Percentiles rank a stretch among this genome's conserved stretches.
Evolutionary conservation across 2,113 vertebrate genomes (phyloP).

Genomic region (Thunnus maccoyii): DNA sequence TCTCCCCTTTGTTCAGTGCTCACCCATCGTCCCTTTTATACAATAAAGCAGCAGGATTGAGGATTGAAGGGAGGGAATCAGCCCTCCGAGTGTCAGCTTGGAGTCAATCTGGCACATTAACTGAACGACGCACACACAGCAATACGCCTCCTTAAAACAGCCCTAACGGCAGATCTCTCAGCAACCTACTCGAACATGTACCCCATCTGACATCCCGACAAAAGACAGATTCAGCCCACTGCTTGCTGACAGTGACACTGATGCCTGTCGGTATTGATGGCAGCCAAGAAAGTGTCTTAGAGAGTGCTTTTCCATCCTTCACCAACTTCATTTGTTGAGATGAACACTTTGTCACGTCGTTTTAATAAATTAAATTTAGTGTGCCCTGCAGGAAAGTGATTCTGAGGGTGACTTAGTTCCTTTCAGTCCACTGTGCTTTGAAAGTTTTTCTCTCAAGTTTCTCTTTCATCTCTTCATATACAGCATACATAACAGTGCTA

Average conservation of each 20-base stretch:
- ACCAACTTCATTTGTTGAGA: conserved; percentile 15
- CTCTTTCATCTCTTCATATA: conserved; percentile 41
- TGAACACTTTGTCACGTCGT: conserved; percentile 13
- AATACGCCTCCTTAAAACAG: conserved; percentile 30
- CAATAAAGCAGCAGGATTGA: conserved; percentile 65
- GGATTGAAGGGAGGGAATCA: conserved; percentile 48
- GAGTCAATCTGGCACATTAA: conserved; percentile 72
- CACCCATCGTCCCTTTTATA: conserved; percentile 59
- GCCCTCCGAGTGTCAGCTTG: conserved; percentile 8
- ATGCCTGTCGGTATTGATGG: conserved; percentile 24
- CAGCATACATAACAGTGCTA: neutral
- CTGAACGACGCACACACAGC: conserved; percentile 1
- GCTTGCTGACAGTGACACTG: conserved; percentile 30
- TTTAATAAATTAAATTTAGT: neutral
- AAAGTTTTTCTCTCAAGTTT: conserved; percentile 17
- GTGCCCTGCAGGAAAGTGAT: conserved; percentile 31
- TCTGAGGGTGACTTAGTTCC: neutral
- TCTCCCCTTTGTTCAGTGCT: conserved; percentile 47
- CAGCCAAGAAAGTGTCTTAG: neutral
- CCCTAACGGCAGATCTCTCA: conserved; percentile 40
- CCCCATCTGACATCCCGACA: conserved; percentile 42
- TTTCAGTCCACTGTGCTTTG: conserved; percentile 25
- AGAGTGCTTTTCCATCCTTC: conserved; percentile 26
- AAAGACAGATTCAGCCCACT: conserved; percentile 40
- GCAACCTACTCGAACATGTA: conserved; percentile 23